These are phyloP conservation scores for Hydropsyche tenuis DNA, from an alignment of 1,140 invertebrate genomes.

Conservation along the genomic window DNA sequence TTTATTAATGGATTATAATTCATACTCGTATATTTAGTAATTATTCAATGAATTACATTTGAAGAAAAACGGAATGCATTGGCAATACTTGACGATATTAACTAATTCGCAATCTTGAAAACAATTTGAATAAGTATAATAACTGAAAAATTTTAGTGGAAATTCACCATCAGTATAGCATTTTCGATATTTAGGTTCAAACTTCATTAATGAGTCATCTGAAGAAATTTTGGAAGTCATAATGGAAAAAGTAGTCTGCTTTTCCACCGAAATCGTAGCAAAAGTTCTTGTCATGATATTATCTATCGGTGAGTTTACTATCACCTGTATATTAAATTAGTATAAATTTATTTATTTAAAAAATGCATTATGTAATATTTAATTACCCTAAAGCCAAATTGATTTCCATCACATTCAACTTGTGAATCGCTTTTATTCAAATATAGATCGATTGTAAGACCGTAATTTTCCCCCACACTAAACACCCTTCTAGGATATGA, in stretches of 20 bases:
- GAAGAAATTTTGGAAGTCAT: conserved; percentile 57
- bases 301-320: conserved; percentile 57
- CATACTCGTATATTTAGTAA: too few species aligned
- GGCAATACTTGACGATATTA: conserved; percentile 52
- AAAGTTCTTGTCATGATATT: conserved; percentile 56
- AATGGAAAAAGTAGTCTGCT: conserved; percentile 59
- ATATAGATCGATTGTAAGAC: conserved; percentile 56
- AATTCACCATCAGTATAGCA: conserved; percentile 69
- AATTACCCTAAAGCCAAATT: conserved; percentile 57
- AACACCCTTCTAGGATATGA: conserved; percentile 52
- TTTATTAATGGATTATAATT: too few species aligned
- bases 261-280: conserved; percentile 56
- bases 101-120: conserved; percentile 55
- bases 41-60: conserved; percentile 53
- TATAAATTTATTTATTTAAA: conserved; percentile 19
- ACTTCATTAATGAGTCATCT: conserved; percentile 52
- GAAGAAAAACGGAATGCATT: conserved; percentile 57
- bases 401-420: conserved; percentile 56
- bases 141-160: conserved; percentile 57
- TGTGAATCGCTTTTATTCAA: conserved; percentile 58
- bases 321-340: conserved; percentile 51
- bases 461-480: conserved; percentile 56
- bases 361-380: too few species aligned
- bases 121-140: conserved; percentile 58
- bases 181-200: conserved; percentile 60